Evolutionary conservation across 1,140 invertebrate species (phyloP).

Genomic region (Drosophila punjabiensis): DNA sequence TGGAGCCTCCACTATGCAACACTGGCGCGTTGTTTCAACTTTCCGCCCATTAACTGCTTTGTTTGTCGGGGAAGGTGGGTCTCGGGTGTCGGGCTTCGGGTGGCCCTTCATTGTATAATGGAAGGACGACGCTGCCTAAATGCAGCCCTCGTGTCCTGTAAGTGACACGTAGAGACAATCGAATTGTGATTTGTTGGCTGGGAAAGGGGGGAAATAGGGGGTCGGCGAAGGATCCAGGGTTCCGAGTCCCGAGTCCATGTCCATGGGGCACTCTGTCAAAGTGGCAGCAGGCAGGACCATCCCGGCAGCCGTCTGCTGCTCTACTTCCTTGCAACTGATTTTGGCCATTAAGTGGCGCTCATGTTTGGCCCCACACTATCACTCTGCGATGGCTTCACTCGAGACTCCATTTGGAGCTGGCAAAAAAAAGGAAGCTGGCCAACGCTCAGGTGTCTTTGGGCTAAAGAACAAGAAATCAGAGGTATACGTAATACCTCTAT

Average conservation of each 20-base stretch:
- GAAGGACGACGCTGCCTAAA: slow-evolving; percentile 58
- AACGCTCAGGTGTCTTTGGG: slow-evolving; percentile 51
- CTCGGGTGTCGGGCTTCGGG: not conserved
- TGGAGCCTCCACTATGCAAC: not conserved
- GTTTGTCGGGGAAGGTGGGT: slow-evolving; percentile 30
- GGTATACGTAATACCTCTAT: not conserved
- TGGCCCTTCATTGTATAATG: slow-evolving; percentile 73
- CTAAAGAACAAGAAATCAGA: slow-evolving; percentile 34
- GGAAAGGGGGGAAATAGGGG: not conserved
- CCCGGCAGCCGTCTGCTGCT: slow-evolving; percentile 16
- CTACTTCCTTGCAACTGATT: slow-evolving; percentile 45
- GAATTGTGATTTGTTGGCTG: slow-evolving; percentile 73
- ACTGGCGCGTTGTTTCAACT: slow-evolving; percentile 51
- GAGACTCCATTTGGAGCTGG: slow-evolving; percentile 28
- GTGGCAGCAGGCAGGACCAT: slow-evolving; percentile 41
- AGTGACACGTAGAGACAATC: slow-evolving; percentile 80
- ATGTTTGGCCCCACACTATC: slow-evolving; percentile 45
- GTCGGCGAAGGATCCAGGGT: not conserved
- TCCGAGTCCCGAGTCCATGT: slow-evolving; percentile 10
- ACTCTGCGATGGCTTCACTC: slow-evolving; percentile 15
- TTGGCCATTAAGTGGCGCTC: slow-evolving; percentile 71
- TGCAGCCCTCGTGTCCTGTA: slow-evolving; percentile 69
- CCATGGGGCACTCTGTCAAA: slow-evolving; percentile 62
- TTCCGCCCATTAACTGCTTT: slow-evolving; percentile 74
- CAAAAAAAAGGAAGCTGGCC: slow-evolving; percentile 18